These are phyloP conservation scores for Hoplias malabaricus DNA, from an alignment of 2,113 vertebrate species.

Conservation along the genomic window DNA sequence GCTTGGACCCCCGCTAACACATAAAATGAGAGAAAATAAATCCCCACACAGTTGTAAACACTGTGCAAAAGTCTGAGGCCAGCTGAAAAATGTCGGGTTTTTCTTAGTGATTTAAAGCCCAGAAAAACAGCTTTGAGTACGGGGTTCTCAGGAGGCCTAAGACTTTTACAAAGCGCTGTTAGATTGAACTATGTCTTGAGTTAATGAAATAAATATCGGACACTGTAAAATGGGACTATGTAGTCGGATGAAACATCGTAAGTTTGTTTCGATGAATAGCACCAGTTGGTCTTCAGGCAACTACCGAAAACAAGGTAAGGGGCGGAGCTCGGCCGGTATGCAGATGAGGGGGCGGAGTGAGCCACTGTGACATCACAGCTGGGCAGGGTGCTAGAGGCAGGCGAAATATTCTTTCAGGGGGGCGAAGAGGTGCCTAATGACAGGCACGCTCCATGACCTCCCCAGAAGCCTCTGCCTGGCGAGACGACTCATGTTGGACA, in stretches of 20 bases:
- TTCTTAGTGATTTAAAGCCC: neutral
- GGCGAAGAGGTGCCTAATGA: slow-evolving; percentile 97
- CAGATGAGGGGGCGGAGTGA: slow-evolving; percentile 29
- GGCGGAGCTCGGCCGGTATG: slow-evolving; percentile 32
- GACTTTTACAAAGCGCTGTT: neutral
- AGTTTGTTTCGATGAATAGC: slow-evolving; percentile 48
- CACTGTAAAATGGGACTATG: slow-evolving; percentile 26
- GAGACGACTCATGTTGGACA: slow-evolving; percentile 99
- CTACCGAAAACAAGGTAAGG: slow-evolving; percentile 22
- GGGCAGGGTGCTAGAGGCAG: slow-evolving; percentile 80
- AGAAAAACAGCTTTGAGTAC: neutral
- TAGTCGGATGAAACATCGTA: slow-evolving; percentile 49
- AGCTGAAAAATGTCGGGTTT: neutral
- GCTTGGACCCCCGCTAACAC: slow-evolving; percentile 53
- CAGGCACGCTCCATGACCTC: slow-evolving; percentile 96
- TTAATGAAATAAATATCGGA: slow-evolving; percentile 67
- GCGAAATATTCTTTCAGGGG: slow-evolving; percentile 98
- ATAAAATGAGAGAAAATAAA: slow-evolving; percentile 54
- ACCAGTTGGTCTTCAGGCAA: slow-evolving; percentile 62
- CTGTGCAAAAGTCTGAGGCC: neutral
- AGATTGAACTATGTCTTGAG: neutral
- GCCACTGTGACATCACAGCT: neutral
- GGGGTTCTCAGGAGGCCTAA: neutral
- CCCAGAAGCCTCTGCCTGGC: slow-evolving; percentile 96
- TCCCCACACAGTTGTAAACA: neutral